These are phyloP conservation scores for Philypnodon macrostomus DNA, from an alignment of 2,797 vertebrate genomes.

Conservation along the genomic window DNA sequence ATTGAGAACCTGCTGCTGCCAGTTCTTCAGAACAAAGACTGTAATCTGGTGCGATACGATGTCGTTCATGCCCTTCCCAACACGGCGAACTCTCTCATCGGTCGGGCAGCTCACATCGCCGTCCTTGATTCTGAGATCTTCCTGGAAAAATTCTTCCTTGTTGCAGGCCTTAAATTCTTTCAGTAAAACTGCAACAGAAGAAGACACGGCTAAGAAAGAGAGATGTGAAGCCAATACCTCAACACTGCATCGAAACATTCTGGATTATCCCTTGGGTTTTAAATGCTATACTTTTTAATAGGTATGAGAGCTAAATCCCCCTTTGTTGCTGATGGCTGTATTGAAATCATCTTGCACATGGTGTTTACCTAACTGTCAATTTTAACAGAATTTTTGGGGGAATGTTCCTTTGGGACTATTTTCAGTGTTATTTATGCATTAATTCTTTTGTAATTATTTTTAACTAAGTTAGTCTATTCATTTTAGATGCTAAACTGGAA, in stretches of 20 bases:
- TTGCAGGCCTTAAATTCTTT: constrained; percentile 97
- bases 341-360: constrained; percentile 37
- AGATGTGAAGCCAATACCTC: constrained; percentile 90
- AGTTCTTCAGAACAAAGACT: constrained; percentile 94
- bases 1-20: constrained; percentile 96
- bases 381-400: constrained; percentile 49
- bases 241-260: constrained; percentile 81
- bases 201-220: constrained; percentile 27
- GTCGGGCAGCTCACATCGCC: constrained; percentile 96
- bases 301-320: constrained; percentile 81
- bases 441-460: constrained; percentile 41
- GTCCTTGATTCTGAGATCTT: constrained; percentile 99
- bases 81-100: constrained; percentile 97
- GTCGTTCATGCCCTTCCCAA: constrained; percentile 97
- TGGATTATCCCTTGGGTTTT: constrained; percentile 79
- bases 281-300: constrained; percentile 81
- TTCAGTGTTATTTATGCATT: constrained; percentile 75
- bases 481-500: constrained; percentile 76
- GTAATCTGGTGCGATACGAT: constrained; percentile 94
- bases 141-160: constrained; percentile 99
- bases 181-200: constrained; percentile 75
- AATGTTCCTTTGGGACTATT: constrained; percentile 40
- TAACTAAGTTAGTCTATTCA: constrained; percentile 35
- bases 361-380: constrained; percentile 55
- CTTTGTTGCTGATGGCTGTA: constrained; percentile 41